Base-by-base conservation (phyloP, 2,888 invertebrate species). In the Drosophila tanythrix region DNA sequence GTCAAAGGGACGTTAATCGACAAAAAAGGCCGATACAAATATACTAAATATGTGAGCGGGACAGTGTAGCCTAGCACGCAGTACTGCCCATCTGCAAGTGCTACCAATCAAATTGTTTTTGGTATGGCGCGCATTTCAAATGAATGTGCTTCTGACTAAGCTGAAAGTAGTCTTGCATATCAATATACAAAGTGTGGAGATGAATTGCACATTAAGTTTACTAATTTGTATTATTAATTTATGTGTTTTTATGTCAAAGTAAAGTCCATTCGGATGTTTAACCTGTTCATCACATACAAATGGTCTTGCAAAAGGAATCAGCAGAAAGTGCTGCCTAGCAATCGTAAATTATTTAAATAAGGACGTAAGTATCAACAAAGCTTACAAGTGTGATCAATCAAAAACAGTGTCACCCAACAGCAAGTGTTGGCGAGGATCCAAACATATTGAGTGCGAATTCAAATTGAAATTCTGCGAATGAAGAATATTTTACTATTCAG, bases 31-130 rank as follows among this genome's bases (percentile, higher is more conserved):
- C 27, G 7, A 50, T 4, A 13, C 3, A 29, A 64, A 61, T 51
- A 53, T 70, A 65, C 79, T 25, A 51, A 43, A 43, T 10, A 48
- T 4, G 1, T 21, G 2, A 36, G 6, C 2, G 0, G 1, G 1
- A 1, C 21, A 71, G 53, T 76, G 70, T 21, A 5, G 21, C 50
- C 66, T 29, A 25, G 0, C 36, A 1, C 5, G n/a, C 56, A 74
- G 56, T 75, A 50, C 40, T 52, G 31, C 62, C 58, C 15, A 48
- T 0, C 29, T 15, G 4, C 2, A n/a, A 76, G 60, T 76, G 81
- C 33, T 76, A 55, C 59, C 56, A 64, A n/a, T 0, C 46, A 3
- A 5, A 15, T 8, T 3, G 33, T 0, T 5, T 1, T 1, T 1
- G 4, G 2, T 21, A 15, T 5, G 6, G 60, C 70, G 80, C 51